Base-by-base conservation (phyloP, 2,888 invertebrate genomes). In the Dione vanillae region DNA sequence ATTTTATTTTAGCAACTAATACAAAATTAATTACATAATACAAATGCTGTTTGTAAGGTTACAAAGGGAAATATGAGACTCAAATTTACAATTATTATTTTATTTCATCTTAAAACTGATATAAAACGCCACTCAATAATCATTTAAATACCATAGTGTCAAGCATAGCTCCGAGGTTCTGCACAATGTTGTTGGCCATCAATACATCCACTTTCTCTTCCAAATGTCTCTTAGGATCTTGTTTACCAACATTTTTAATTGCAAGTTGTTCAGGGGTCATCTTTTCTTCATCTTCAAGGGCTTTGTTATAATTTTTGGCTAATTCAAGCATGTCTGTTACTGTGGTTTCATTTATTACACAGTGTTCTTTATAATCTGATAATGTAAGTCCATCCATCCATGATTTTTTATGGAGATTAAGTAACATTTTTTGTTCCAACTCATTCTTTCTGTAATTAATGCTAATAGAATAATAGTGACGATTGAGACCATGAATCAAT, bases 401-500 rank as follows among this genome's bases (percentile, higher is more conserved):
- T 0, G 99, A 98, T 88, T 99, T 99, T 93, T 99, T 99, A 91
- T 99, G 99, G 77, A 99, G 94, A 93, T 99, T 99, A 72, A 99
- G 91, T 73, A 99, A 93, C 99, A 99, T 99, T 94, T 99, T 99
- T 88, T 99, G 99, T 90, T 99, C 99, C 75, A 99, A 92, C 89
- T 99, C 99, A 90, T 99, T 99, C 93, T 99, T 99, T 78, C 99
- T 96, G 91, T 99, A 99, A 90, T 99, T 99, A 89, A 99, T 99
- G 88, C 99, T 99, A 85, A 99, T 99, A 52, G 99, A 99, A 90
- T 99, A 99, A 87, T 99, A 99, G 91, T 99, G 99, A 75, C 99
- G 96, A 90, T 99, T 99, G 40, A 99, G 94, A 14, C 99, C 99
- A 84, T 99, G 99, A 79, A 99, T 99, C 71, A 99, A 94, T 45